phyloP scores from a whole-genome alignment of 2,797 vertebrate genomes.

The Myripristis murdjan region DNA sequence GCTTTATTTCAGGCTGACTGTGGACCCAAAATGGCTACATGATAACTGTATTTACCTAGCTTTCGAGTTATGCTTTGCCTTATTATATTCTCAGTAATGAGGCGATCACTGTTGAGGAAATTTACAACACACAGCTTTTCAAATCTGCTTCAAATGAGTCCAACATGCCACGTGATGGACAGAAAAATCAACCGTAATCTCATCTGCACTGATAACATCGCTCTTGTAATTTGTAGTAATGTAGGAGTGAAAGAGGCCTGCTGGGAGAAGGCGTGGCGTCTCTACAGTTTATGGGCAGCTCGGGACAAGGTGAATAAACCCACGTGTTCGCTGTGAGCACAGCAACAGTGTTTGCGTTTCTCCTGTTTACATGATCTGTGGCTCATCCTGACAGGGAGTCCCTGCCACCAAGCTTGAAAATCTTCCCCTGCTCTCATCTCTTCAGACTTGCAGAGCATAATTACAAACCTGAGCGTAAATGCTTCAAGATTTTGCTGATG shows the following conservation, averaged over 20 bases:
- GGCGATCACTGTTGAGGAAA: not conserved
- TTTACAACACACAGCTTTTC: not conserved
- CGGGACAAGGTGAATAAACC: conserved; percentile 27
- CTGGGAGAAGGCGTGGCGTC: not conserved
- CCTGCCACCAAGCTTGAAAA: conserved; percentile 2
- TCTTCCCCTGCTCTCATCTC: conserved; percentile 3
- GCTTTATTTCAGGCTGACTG: not conserved
- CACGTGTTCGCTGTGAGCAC: conserved; percentile 34
- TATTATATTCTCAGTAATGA: conserved; percentile 1
- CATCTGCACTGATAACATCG: not conserved
- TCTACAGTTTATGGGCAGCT: conserved; percentile 11
- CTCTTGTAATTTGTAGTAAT: not conserved
- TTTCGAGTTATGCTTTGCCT: conserved; percentile 1
- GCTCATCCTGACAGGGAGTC: conserved; percentile 20
- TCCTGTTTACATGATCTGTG: conserved; percentile 46
- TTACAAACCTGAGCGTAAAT: not conserved
- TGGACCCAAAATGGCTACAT: not conserved
- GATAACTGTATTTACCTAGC: conserved; percentile 21
- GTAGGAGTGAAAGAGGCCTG: not conserved
- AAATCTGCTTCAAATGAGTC: not conserved
- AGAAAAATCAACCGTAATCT: not conserved
- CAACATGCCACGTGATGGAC: not conserved
- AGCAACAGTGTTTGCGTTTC: conserved; percentile 49
- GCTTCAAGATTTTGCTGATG: conserved; percentile 36
- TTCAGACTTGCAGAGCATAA: not conserved